Evolutionary conservation across 2,113 vertebrate species (phyloP), one percentile per base, ranked within the genome.

Genomic region (Sterrhoptilus dennistouni): DNA sequence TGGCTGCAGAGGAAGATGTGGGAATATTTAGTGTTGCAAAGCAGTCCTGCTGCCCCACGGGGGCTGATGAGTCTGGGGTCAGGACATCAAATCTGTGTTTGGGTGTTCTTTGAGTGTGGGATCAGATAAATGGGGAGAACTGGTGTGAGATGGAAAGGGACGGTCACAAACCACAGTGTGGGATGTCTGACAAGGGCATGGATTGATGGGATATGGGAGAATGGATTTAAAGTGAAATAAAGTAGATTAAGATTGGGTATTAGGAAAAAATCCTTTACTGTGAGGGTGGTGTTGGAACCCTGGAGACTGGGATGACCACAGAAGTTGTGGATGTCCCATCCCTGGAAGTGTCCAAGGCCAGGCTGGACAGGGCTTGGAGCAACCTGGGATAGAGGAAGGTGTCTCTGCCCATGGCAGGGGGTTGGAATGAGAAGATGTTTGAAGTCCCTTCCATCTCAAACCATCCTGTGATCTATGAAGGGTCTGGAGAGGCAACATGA

Each of bases 31-130:
- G 3, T 10, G 42, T 24, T 44, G 21, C 9, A 57, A 38, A 24
- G 13, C 8, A 25, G 18, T 44, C 7, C 47, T 0, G 0, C 28
- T n/a, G 5, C 21, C 45, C 24, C 24, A 0, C 1, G 14, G 14
- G 59, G 35, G 7, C 27, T 56, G 59, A 11, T 14, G 18, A 56
- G 4, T 33, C 27, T 22, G 8, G 8, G 29, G 12, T 72, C 20
- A 42, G 31, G 25, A 11, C 25, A 60, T 23, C 29, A 45, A 12
- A 80, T 4, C 4, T 47, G 35, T 7, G 12, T 4, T 69, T 49
- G 57, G 56, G 28, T 3, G 0, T 29, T 72, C 45, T 72, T 54
- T 44, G 36, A 60, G 23, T 0, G 0, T 9, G 9, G 38, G 21
- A 44, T 23, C 23, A 60, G 40, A 18, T 36, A 54, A 71, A 31